Evolutionary conservation across 2,113 vertebrate species (phyloP).

Genomic region (Sphyrna mokarran): DNA sequence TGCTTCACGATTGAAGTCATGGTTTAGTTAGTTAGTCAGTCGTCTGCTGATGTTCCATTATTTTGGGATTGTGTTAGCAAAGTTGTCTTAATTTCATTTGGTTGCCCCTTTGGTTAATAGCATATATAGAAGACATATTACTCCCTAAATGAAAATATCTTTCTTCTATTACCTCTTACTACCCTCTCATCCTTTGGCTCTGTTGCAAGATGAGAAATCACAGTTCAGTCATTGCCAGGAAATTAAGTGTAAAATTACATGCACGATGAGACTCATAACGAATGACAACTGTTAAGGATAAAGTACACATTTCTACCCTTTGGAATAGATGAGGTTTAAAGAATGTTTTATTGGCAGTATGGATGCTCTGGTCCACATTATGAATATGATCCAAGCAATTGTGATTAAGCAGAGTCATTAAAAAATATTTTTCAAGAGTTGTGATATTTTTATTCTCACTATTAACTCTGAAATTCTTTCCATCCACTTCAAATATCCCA

Average conservation of each 20-base stretch:
- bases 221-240: not conserved
- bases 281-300: not conserved
- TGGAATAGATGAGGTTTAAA: not conserved
- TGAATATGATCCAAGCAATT: not conserved
- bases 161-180: not conserved
- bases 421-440: not conserved
- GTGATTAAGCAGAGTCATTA: not conserved
- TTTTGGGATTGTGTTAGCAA: not conserved
- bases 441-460: not conserved
- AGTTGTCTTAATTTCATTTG: not conserved
- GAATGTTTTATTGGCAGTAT: not conserved
- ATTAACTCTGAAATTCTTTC: not conserved
- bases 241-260: not conserved
- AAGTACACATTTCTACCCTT: not conserved
- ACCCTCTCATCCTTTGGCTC: not conserved
- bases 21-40: constrained; percentile 5
- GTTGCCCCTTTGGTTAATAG: not conserved
- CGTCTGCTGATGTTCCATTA: not conserved
- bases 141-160: not conserved
- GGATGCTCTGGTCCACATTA: not conserved
- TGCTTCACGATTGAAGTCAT: not conserved
- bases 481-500: not conserved
- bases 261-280: not conserved
- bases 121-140: not conserved
- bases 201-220: not conserved